These are phyloP conservation scores for Caprella mutica DNA, from an alignment of 2,888 invertebrate genomes.

Conservation along the genomic window DNA sequence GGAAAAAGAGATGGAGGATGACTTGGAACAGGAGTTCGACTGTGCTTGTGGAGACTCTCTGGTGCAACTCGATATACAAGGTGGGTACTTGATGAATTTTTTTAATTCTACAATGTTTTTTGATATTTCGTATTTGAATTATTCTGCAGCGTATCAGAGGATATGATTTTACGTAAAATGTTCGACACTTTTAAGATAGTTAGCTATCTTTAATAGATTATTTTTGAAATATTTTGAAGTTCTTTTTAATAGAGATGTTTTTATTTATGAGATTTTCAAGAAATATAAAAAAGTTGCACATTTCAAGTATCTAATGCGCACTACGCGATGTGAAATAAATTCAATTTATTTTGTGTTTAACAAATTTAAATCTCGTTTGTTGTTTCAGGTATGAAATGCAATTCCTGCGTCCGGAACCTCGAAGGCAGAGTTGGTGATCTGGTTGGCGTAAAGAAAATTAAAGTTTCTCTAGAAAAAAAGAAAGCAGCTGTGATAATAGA, in stretches of 20 bases:
- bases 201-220: background rate
- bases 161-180: too few species aligned
- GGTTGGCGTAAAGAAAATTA: constrained; percentile 44
- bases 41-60: constrained; percentile 13
- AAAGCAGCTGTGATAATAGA: constrained; percentile 22
- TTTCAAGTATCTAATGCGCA: background rate
- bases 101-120: too few species aligned
- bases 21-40: background rate
- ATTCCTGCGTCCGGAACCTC: constrained; percentile 68
- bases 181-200: background rate
- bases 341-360: background rate
- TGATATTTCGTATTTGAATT: too few species aligned
- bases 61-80: constrained; percentile 5
- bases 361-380: background rate
- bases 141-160: too few species aligned
- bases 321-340: background rate
- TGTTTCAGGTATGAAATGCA: constrained; percentile 44
- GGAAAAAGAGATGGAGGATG: background rate
- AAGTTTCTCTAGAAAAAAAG: constrained; percentile 23
- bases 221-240: background rate
- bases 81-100: background rate
- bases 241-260: background rate
- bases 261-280: too few species aligned
- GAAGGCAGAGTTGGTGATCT: constrained; percentile 55
- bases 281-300: too few species aligned